phyloP scores from a whole-genome alignment of 2,797 vertebrate species.

The Oreochromis mossambicus region DNA sequence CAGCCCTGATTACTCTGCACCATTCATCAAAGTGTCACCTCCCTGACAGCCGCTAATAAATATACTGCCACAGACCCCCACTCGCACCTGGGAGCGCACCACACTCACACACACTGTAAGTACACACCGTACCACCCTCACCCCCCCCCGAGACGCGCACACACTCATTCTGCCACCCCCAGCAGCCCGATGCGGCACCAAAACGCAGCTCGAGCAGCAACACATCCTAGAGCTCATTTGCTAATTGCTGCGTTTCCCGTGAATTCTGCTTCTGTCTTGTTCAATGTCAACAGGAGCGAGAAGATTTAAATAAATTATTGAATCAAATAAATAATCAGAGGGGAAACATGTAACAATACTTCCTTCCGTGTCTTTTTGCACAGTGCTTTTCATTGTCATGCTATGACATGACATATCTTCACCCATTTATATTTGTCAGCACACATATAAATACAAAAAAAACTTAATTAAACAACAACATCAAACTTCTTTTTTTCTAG shows the following conservation, averaged over 20 bases:
- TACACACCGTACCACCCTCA: background rate
- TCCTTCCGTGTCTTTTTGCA: slow-evolving; percentile 2
- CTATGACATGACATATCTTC: background rate
- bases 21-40: slow-evolving; percentile 99
- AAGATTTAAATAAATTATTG: slow-evolving; percentile 50
- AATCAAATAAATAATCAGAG: slow-evolving; percentile 59
- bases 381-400: background rate
- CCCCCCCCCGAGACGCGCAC: background rate
- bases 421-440: background rate
- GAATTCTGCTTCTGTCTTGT: slow-evolving; percentile 93
- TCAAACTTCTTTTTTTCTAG: background rate
- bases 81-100: slow-evolving; percentile 88
- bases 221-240: slow-evolving; percentile 95
- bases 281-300: slow-evolving; percentile 81
- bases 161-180: slow-evolving; percentile 38
- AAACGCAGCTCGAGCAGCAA: slow-evolving; percentile 75
- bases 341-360: slow-evolving; percentile 32
- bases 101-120: slow-evolving; percentile 37
- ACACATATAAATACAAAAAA: background rate
- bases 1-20: slow-evolving; percentile 95
- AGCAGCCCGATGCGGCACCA: slow-evolving; percentile 61
- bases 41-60: slow-evolving; percentile 99
- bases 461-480: background rate
- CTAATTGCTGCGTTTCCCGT: slow-evolving; percentile 99
- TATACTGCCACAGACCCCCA: slow-evolving; percentile 96